Percentiles rank a stretch among this genome's conserved stretches.
Evolutionary conservation across 2,797 vertebrate genomes (phyloP).

Genomic region (Sebastes cheni): DNA sequence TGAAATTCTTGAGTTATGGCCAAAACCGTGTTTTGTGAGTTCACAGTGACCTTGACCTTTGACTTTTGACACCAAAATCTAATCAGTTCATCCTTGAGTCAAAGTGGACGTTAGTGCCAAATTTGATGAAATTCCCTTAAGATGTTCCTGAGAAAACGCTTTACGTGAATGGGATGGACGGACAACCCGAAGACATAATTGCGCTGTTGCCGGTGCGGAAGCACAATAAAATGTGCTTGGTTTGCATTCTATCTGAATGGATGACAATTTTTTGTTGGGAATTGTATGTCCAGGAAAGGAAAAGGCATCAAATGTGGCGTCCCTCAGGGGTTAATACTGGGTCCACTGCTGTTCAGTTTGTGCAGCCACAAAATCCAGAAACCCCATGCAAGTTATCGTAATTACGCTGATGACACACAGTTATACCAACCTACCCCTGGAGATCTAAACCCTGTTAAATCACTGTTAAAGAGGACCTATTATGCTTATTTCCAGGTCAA

Average conservation of each 20-base stretch:
- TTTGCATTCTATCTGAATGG: background rate
- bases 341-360: background rate
- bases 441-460: background rate
- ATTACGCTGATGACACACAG: background rate
- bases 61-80: no score
- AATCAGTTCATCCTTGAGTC: no score
- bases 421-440: background rate
- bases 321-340: background rate
- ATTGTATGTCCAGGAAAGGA: background rate
- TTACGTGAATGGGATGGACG: no score
- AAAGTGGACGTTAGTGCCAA: no score
- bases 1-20: no score
- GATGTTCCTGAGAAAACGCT: no score
- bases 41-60: no score
- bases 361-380: background rate
- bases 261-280: background rate
- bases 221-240: background rate
- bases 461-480: background rate
- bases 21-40: accelerated
- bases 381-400: background rate
- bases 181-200: no score
- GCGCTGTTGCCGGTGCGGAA: no score
- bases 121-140: no score
- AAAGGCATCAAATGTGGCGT: background rate
- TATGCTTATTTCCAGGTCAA: no score